Percentiles rank a stretch among this genome's conserved stretches.
Conservation (phyloP, 2,113 vertebrate genomes). For the Piaya cayana region DNA sequence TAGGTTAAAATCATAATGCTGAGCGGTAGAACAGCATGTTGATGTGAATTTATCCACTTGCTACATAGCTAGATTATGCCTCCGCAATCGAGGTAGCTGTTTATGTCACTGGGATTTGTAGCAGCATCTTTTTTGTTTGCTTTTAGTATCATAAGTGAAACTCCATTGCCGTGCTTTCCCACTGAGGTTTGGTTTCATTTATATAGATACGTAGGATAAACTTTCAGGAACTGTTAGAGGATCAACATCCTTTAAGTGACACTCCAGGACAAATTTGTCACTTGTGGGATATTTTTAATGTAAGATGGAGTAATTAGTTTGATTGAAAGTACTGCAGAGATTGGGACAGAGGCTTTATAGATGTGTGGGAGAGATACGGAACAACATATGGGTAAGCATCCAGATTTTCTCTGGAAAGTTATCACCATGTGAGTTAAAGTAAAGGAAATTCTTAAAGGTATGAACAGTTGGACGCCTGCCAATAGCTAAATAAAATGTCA, state of each 20-base stretch:
- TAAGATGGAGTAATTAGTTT: background rate
- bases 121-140: background rate
- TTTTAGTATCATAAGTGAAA: background rate
- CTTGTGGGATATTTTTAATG: background rate
- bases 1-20: background rate
- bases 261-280: background rate
- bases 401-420: background rate
- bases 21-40: background rate
- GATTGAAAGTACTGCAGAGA: background rate
- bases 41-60: background rate
- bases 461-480: background rate
- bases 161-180: background rate
- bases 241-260: background rate
- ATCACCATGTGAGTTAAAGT: background rate
- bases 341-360: background rate
- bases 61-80: background rate
- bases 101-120: background rate
- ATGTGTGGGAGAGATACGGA: accelerated
- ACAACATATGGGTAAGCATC: background rate
- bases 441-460: background rate
- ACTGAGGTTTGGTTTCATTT: background rate
- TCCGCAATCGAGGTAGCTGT: background rate
- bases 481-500: background rate
- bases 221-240: background rate
- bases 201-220: background rate